Evolutionary conservation across 1,140 invertebrate species (phyloP).

Genomic region (Sitophilus oryzae): DNA sequence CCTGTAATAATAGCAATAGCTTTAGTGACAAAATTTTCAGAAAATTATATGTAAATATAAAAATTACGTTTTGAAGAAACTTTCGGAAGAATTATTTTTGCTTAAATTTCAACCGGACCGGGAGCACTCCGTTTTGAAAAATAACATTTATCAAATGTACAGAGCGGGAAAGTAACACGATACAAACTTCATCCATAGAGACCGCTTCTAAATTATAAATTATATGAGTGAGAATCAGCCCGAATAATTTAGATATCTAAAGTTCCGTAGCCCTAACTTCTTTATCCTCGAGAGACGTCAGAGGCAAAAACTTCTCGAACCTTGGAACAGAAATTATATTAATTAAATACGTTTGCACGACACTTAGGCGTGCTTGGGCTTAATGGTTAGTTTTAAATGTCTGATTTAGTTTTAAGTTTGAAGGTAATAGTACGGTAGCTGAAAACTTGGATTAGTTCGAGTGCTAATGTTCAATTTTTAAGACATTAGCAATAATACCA

Average conservation of each 20-base stretch:
- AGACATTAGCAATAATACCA: too few relatives aligned
- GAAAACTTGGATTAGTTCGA: too few relatives aligned
- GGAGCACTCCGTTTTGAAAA: background rate
- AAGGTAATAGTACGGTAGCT: background rate
- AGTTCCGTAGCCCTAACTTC: constrained; percentile 3
- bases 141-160: constrained; percentile 6
- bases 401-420: background rate
- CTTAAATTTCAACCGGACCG: too few relatives aligned
- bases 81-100: too few relatives aligned
- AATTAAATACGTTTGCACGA: constrained; percentile 6
- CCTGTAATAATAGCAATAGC: too few relatives aligned
- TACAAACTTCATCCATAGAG: constrained; percentile 3
- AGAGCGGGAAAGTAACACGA: background rate
- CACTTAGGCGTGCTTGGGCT: background rate
- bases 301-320: constrained; percentile 5
- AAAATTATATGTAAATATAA: too few relatives aligned
- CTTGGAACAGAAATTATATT: constrained; percentile 1
- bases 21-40: too few relatives aligned
- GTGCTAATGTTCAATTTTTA: too few relatives aligned
- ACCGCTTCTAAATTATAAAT: constrained; percentile 8
- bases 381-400: constrained; percentile 2
- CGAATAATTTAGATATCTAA: constrained; percentile 10
- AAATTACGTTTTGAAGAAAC: too few relatives aligned
- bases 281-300: constrained; percentile 2
- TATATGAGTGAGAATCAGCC: constrained; percentile 12